phyloP scores from a whole-genome alignment of 1,140 invertebrate species.

The Steinernema khuongi region DNA sequence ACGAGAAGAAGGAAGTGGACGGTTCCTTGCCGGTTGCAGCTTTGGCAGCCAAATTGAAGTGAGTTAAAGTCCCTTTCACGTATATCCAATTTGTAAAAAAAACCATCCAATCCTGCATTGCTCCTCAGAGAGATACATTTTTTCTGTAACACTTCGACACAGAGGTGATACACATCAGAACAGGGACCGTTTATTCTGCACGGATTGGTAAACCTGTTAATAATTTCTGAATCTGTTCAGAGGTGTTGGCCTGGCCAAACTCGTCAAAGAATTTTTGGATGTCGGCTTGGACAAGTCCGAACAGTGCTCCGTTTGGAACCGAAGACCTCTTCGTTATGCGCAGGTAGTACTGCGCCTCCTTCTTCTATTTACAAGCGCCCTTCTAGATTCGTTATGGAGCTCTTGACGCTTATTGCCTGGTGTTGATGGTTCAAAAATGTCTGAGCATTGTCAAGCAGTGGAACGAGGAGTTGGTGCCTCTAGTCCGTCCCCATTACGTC shows the following conservation, averaged over 20 bases:
- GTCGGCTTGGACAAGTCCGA: not conserved
- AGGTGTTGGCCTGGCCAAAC: not conserved
- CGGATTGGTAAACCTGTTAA: too few relatives aligned
- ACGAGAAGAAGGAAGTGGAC: not conserved
- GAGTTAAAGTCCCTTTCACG: not conserved
- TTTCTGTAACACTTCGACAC: not conserved
- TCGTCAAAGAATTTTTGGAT: not conserved
- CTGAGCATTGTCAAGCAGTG: not conserved
- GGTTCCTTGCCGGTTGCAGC: not conserved
- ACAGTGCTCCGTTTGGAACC: not conserved
- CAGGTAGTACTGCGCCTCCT: not conserved
- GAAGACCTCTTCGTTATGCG: not conserved
- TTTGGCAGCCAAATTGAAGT: not conserved
- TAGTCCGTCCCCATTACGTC: not conserved
- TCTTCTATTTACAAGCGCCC: not conserved
- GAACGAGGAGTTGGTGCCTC: not conserved
- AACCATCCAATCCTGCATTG: too few relatives aligned
- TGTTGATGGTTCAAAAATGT: not conserved
- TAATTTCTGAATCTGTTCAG: too few relatives aligned
- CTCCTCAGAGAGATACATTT: not conserved
- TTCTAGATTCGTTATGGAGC: slow-evolving; percentile 1
- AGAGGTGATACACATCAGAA: too few relatives aligned
- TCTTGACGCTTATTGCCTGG: not conserved
- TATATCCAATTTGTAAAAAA: too few relatives aligned
- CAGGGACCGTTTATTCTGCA: too few relatives aligned